phyloP scores from a whole-genome alignment of 1,140 invertebrate genomes.

The Thaumetopoea pityocampa region DNA sequence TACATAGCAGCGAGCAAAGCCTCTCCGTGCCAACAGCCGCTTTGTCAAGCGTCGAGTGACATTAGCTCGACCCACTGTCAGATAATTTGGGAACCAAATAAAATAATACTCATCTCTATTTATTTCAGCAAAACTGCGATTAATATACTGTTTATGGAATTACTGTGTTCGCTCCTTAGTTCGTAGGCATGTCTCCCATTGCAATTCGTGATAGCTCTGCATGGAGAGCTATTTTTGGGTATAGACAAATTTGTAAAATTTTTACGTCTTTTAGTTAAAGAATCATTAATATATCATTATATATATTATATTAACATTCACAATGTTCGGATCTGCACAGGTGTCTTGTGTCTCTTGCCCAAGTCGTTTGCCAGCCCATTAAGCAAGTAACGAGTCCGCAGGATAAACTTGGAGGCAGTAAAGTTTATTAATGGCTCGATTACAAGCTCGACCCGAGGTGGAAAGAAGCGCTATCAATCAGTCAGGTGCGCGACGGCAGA shows the following conservation, averaged over 20 bases:
- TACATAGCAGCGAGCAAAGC: constrained; percentile 64
- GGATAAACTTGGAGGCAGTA: constrained; percentile 71
- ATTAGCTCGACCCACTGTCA: constrained; percentile 67
- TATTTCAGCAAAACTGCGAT: constrained; percentile 16
- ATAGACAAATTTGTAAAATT: constrained; percentile 4
- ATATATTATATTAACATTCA: constrained; percentile 42
- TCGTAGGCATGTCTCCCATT: too few species aligned
- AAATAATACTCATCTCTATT: constrained; percentile 51
- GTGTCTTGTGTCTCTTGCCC: constrained; percentile 46
- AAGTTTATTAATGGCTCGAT: constrained; percentile 75
- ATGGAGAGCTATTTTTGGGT: too few species aligned
- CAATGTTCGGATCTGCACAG: constrained; percentile 43
- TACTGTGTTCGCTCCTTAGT: background rate
- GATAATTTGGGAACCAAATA: constrained; percentile 70
- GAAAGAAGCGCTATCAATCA: constrained; percentile 75
- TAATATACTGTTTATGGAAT: constrained; percentile 1
- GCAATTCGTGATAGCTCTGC: too few species aligned
- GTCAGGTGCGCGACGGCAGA: constrained; percentile 68
- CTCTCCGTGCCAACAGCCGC: constrained; percentile 70
- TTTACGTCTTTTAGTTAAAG: constrained; percentile 21
- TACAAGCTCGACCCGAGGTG: constrained; percentile 73
- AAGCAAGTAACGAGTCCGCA: constrained; percentile 67
- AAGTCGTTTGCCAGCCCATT: constrained; percentile 62
- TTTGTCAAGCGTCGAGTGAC: constrained; percentile 70
- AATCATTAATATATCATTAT: constrained; percentile 49